Evolutionary conservation across 2,888 invertebrate species (phyloP).

Genomic region (Agrilus cyanescens): DNA sequence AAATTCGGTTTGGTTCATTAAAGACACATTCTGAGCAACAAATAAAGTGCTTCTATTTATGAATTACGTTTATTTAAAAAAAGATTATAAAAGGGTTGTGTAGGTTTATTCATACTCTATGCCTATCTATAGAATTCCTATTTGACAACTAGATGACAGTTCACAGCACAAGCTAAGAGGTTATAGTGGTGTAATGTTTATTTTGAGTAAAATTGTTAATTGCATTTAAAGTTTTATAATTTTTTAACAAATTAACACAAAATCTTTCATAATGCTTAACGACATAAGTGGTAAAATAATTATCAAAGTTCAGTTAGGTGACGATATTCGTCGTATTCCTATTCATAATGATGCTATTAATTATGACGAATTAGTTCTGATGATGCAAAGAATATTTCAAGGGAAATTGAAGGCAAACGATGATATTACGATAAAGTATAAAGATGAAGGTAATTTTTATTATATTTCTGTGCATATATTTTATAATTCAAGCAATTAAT

Average conservation of each 20-base stretch:
- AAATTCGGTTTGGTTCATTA: too few relatives aligned
- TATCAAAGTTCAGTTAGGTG: constrained; percentile 47
- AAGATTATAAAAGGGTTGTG: too few relatives aligned
- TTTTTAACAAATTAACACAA: constrained; percentile 26
- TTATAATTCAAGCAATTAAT: neutral
- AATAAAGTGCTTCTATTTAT: too few relatives aligned
- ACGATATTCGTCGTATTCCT: constrained; percentile 55
- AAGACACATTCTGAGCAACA: too few relatives aligned
- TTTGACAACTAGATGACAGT: too few relatives aligned
- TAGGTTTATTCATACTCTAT: too few relatives aligned
- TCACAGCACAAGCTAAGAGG: too few relatives aligned
- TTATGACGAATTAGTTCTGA: constrained; percentile 54
- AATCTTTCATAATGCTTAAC: constrained; percentile 24
- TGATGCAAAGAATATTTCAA: constrained; percentile 61
- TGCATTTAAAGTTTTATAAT: too few relatives aligned
- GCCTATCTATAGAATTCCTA: too few relatives aligned
- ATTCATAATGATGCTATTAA: constrained; percentile 64
- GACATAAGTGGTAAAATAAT: constrained; percentile 42
- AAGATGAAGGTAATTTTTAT: constrained; percentile 48
- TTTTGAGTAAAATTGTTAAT: too few relatives aligned
- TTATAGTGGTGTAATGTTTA: too few relatives aligned
- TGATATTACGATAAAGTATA: constrained; percentile 58
- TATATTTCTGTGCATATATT: neutral
- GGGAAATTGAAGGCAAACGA: constrained; percentile 50
- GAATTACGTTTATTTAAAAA: too few relatives aligned